phyloP scores from a whole-genome alignment of 2,888 invertebrate species.

The Drosophila picticornis region DNA sequence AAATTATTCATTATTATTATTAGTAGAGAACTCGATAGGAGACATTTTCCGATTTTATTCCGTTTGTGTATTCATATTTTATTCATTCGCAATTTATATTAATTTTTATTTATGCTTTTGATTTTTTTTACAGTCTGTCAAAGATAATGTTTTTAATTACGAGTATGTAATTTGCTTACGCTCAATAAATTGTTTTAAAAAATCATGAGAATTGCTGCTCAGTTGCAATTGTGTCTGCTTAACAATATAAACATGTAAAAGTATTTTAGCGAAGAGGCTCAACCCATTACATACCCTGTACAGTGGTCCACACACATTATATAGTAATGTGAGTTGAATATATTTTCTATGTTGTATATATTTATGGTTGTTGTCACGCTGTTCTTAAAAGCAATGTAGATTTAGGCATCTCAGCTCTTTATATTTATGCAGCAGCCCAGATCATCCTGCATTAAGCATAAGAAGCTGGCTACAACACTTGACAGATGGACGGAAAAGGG shows the following conservation, averaged over 20 bases:
- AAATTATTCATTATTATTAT: not conserved
- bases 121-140: slow-evolving; percentile 1
- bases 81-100: not conserved
- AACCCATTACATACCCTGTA: not conserved
- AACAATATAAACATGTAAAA: slow-evolving; percentile 46
- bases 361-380: not conserved
- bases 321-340: not conserved
- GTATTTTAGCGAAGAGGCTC: not conserved
- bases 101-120: not conserved
- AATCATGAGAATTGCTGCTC: slow-evolving; percentile 35
- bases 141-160: not conserved
- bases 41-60: not conserved
- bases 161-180: slow-evolving; percentile 70
- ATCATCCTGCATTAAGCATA: not conserved
- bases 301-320: not conserved
- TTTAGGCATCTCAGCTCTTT: not conserved
- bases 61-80: not conserved
- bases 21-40: not conserved
- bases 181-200: slow-evolving; percentile 80
- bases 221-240: slow-evolving; percentile 35
- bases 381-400: not conserved
- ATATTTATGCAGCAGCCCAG: not conserved
- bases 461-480: not conserved
- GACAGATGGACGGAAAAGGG: not conserved
- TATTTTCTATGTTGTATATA: not conserved